Evolutionary conservation across 2,113 vertebrate species (phyloP).

Genomic region (Poecile atricapillus): DNA sequence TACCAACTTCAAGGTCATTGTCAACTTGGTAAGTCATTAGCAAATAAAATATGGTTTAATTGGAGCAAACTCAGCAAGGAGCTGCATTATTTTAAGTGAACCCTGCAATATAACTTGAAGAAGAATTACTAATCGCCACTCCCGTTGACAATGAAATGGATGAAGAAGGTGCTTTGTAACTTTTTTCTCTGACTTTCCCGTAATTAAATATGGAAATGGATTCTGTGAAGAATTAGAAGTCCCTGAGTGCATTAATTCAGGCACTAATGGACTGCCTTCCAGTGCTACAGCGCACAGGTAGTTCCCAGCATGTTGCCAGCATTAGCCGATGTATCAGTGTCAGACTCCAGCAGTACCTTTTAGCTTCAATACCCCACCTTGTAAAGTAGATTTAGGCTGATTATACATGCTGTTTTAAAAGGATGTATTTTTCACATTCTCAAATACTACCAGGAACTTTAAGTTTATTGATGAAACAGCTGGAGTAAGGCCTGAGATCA

Average conservation of each 20-base stretch:
- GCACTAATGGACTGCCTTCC: constrained; percentile 77
- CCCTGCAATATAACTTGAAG: constrained; percentile 82
- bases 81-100: constrained; percentile 89
- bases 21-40: constrained; percentile 85
- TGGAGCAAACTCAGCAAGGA: constrained; percentile 83
- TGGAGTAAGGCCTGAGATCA: not conserved
- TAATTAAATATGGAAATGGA: constrained; percentile 89
- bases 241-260: constrained; percentile 75
- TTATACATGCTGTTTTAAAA: not conserved
- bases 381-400: constrained; percentile 28
- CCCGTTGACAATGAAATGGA: constrained; percentile 86
- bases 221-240: constrained; percentile 79
- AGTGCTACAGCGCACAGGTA: constrained; percentile 62
- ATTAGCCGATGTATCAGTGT: constrained; percentile 60
- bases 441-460: not conserved
- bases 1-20: constrained; percentile 84
- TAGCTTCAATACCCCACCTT: not conserved
- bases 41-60: constrained; percentile 89
- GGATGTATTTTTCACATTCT: not conserved
- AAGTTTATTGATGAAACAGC: not conserved
- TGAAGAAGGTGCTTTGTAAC: constrained; percentile 77
- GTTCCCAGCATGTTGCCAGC: constrained; percentile 54
- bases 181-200: constrained; percentile 74
- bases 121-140: constrained; percentile 86
- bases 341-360: constrained; percentile 16